A percentile compares a stretch with the other conserved stretches of the same genome.
Conservation (phyloP, 2,797 vertebrate species). For the Thalassophryne amazonica region DNA sequence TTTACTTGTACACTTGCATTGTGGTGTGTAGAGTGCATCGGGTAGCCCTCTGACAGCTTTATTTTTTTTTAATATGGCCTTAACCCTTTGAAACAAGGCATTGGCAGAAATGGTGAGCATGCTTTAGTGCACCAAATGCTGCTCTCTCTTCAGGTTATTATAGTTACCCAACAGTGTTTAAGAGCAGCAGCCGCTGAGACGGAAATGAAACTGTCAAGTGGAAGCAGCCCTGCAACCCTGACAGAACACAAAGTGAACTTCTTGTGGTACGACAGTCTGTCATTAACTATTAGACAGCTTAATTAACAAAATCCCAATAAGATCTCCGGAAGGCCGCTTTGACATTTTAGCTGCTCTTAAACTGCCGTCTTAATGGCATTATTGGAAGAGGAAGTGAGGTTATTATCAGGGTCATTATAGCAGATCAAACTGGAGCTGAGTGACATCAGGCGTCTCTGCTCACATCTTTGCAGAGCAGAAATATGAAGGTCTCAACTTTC, state of each 20-base stretch:
- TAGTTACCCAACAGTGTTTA: not conserved
- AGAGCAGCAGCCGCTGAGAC: slow-evolving; percentile 3
- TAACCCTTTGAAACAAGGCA: no score
- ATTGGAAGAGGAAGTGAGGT: slow-evolving; percentile 50
- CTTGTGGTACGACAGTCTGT: slow-evolving; percentile 26
- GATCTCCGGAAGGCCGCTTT: slow-evolving; percentile 46
- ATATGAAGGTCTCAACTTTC: not conserved
- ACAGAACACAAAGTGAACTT: slow-evolving; percentile 22
- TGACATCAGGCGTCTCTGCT: slow-evolving; percentile 18
- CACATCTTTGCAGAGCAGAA: slow-evolving; percentile 2
- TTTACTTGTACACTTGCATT: no score
- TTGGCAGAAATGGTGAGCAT: not conserved
- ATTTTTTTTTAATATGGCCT: no score
- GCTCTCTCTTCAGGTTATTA: not conserved
- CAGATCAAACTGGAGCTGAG: slow-evolving; percentile 31
- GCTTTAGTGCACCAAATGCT: not conserved
- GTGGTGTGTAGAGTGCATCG: no score
- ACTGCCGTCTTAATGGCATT: slow-evolving; percentile 19
- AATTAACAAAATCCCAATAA: slow-evolving; percentile 64
- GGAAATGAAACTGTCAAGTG: slow-evolving; percentile 10
- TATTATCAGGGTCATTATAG: slow-evolving; percentile 54
- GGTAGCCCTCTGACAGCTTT: no score
- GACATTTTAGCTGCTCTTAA: slow-evolving; percentile 66
- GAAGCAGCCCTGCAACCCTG: slow-evolving; percentile 7
- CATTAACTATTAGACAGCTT: slow-evolving; percentile 58